These are phyloP conservation scores for Mirounga angustirostris DNA, from an alignment of 2,113 vertebrate species.

Conservation along the genomic window DNA sequence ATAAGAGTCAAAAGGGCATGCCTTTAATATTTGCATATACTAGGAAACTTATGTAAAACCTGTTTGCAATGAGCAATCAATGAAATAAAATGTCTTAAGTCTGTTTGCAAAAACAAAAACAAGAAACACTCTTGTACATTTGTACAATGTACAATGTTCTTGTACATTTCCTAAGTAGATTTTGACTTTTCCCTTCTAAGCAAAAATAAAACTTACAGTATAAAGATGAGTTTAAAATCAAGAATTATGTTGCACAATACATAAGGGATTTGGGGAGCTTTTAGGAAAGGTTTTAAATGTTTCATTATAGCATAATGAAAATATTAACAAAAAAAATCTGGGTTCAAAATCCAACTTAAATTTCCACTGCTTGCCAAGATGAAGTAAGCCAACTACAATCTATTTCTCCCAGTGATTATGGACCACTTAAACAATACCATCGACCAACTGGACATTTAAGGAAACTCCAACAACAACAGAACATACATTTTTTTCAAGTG, in stretches of 20 bases:
- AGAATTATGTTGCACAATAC: background rate
- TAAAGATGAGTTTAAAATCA: background rate
- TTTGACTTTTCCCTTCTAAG: slow-evolving; percentile 22
- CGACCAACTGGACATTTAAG: background rate
- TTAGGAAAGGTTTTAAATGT: background rate
- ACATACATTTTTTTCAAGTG: background rate
- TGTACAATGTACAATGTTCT: too few species aligned
- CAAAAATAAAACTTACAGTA: slow-evolving; percentile 1
- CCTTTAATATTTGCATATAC: background rate
- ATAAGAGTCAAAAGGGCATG: background rate
- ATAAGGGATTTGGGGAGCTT: background rate
- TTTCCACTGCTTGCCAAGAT: background rate
- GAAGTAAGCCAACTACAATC: background rate
- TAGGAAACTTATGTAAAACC: background rate
- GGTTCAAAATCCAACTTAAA: background rate
- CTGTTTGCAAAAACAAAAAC: background rate
- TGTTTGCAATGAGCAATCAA: background rate
- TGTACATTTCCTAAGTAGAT: background rate
- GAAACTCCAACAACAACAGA: background rate
- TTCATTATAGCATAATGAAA: background rate
- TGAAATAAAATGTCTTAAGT: slow-evolving; percentile 31
- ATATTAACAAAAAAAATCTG: slow-evolving; percentile 44
- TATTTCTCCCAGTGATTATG: background rate
- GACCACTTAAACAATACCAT: background rate
- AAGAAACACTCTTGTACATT: background rate